Evolutionary conservation across 2,113 vertebrate genomes (phyloP), one percentile per base, ranked within the genome.

Genomic region (Columba livia): DNA sequence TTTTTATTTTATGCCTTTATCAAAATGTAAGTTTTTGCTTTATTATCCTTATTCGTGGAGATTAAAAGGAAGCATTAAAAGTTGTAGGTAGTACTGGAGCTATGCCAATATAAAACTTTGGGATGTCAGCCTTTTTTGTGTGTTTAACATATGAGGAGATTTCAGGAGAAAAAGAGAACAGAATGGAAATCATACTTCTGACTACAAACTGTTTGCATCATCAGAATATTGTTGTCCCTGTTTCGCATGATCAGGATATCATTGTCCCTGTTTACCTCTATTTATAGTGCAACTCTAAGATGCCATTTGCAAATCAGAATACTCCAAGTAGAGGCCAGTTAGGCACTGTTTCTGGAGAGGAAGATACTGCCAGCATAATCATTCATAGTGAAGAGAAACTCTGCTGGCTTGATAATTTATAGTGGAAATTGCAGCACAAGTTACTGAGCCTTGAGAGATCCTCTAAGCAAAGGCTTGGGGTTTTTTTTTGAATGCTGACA

Each of bases 401-500:
- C 57, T 88, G 2, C 82, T 88, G 62, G 40, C 50, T 94, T 94
- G n/a, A 74, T 90, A 75, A 74, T 92, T 91, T 64, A 13, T 32
- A 74, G 58, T 82, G 64, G 82, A 95, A 94, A 92, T 92, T 67
- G 69, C 40, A 91, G 7, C 69, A n/a, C 38, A 73, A 57, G n/a
- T 64, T 88, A 19, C 36, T 94, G 58, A 88, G 73, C 15, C 12
- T 89, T 89, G 40, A 77, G 56, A 88, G 65, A 61, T 67, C 17
- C 50, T 95, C 71, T 61, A 67, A 93, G 54, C 61, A 70, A 60
- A 69, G 38, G 44, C 18, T 47, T 47, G 42, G 6, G 36, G 73
- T 3, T 3, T 9, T 9, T 54, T 89, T 82, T 50, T 42, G 66
- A 82, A 69, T 44, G 17, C 47, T 78, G 51, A 12, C 56, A 64